These are phyloP conservation scores for Ctenochaetus hawaiiensis DNA, from an alignment of 2,797 vertebrate species.

Conservation along the genomic window DNA sequence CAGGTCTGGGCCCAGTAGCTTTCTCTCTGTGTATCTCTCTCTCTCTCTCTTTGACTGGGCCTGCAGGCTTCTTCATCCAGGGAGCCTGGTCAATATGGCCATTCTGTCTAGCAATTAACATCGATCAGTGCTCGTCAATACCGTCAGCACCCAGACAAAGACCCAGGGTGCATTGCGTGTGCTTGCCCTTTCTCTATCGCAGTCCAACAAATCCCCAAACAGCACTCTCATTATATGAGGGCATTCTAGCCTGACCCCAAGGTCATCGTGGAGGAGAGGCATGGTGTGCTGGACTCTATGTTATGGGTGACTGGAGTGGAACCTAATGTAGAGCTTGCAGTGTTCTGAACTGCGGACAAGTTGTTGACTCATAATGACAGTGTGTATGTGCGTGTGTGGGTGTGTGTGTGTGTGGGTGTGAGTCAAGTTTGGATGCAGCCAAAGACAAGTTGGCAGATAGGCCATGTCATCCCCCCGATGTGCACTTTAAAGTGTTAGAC, in stretches of 20 bases:
- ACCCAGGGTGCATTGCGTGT: slow-evolving; percentile 83
- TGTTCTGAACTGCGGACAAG: slow-evolving; percentile 46
- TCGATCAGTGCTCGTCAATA: slow-evolving; percentile 87
- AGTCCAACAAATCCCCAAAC: slow-evolving; percentile 83
- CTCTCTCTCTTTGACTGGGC: slow-evolving; percentile 72
- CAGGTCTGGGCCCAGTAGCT: slow-evolving; percentile 58
- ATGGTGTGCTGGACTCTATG: slow-evolving; percentile 68
- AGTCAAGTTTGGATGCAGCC: slow-evolving; percentile 59
- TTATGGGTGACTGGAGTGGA: slow-evolving; percentile 74
- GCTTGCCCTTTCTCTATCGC: slow-evolving; percentile 81
- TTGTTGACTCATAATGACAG: slow-evolving; percentile 66
- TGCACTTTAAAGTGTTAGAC: slow-evolving; percentile 57
- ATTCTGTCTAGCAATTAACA: slow-evolving; percentile 90
- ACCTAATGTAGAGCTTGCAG: slow-evolving; percentile 51
- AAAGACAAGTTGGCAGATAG: slow-evolving; percentile 62
- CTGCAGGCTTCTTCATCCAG: slow-evolving; percentile 81
- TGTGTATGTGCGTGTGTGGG: slow-evolving; percentile 23
- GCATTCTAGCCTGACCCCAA: slow-evolving; percentile 82
- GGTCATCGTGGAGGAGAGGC: slow-evolving; percentile 73
- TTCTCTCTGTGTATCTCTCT: slow-evolving; percentile 44
- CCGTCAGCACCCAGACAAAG: slow-evolving; percentile 84
- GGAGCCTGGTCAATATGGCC: slow-evolving; percentile 84
- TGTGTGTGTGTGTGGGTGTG: slow-evolving; percentile 13
- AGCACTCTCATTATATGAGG: slow-evolving; percentile 84
- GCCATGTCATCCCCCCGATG: slow-evolving; percentile 53